Evolutionary conservation across 2,113 vertebrate species (phyloP).

Genomic region (Barnardius zonarius): DNA sequence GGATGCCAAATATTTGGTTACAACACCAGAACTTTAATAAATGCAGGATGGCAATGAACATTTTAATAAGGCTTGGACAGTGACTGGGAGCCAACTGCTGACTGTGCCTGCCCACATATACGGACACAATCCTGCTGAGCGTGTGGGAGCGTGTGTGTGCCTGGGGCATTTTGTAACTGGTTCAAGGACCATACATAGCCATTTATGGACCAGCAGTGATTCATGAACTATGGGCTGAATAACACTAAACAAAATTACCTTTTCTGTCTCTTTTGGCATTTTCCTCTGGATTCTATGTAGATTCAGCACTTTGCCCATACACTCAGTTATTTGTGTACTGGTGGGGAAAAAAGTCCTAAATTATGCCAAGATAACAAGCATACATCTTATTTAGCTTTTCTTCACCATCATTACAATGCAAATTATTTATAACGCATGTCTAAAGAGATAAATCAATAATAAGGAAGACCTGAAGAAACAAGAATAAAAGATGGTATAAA

Average conservation of each 20-base stretch:
- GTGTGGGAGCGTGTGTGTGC: rapidly evolving
- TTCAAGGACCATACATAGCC: neutral
- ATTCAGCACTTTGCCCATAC: neutral
- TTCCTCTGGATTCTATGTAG: neutral
- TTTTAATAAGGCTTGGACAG: neutral
- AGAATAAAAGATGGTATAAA: neutral
- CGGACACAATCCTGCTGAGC: neutral
- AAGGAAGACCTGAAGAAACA: neutral
- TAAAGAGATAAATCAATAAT: neutral
- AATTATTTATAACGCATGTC: neutral
- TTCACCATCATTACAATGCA: neutral
- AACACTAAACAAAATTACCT: neutral
- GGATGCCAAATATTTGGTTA: neutral
- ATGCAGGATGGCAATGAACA: neutral
- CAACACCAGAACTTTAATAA: neutral
- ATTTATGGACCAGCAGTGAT: neutral
- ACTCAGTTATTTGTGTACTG: neutral
- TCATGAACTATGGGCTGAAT: neutral
- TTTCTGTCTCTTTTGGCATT: neutral
- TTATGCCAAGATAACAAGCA: neutral
- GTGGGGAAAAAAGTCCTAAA: rapidly evolving
- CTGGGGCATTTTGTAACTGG: neutral
- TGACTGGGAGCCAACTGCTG: neutral
- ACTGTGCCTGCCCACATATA: neutral
- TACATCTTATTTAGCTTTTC: neutral